Evolutionary conservation across 2,888 invertebrate genomes (phyloP).

Genomic region (Chirona hameri): DNA sequence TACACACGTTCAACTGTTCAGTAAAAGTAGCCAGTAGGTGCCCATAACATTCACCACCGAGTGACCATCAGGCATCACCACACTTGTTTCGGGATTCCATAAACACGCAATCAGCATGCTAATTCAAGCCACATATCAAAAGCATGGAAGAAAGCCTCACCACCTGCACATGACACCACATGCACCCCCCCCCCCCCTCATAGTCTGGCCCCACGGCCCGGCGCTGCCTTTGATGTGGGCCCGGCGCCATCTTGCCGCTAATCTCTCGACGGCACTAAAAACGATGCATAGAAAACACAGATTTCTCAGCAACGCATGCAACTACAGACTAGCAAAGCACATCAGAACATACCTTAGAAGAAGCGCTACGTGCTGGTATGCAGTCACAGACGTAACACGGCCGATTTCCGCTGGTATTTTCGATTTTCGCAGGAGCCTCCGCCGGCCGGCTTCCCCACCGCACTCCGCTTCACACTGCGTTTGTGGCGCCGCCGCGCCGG

Average conservation of each 20-base stretch:
- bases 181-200: background rate
- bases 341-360: constrained; percentile 1
- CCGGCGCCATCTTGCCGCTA: constrained; percentile 13
- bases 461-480: background rate
- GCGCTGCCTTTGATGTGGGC: constrained; percentile 2
- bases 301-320: background rate
- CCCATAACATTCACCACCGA: too few relatives aligned
- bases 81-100: too few relatives aligned
- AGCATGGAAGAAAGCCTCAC: background rate
- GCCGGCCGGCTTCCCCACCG: background rate
- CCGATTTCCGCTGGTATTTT: background rate
- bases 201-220: background rate
- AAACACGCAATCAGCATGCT: background rate
- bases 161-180: background rate
- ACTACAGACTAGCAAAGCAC: background rate
- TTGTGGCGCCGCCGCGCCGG: constrained; percentile 5
- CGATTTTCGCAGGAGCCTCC: background rate
- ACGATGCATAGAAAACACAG: background rate
- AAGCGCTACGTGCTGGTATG: background rate
- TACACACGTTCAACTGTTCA: too few relatives aligned
- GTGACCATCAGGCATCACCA: too few relatives aligned
- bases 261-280: background rate
- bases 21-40: too few relatives aligned
- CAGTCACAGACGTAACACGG: background rate
- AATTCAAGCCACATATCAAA: background rate